Evolutionary conservation across 2,888 invertebrate species (phyloP).

Genomic region (Gymnoscelis rufifasciata): DNA sequence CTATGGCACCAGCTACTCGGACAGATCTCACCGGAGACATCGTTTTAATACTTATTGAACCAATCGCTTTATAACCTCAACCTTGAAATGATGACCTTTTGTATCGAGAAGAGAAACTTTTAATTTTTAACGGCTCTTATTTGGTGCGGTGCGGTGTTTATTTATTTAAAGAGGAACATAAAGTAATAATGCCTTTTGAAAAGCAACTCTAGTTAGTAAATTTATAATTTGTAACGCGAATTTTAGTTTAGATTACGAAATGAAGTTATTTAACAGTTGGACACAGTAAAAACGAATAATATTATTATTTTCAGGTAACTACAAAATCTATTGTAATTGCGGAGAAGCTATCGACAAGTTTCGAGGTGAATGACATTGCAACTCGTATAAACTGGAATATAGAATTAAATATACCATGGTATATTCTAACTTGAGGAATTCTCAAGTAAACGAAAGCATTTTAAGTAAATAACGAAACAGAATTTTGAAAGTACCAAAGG

Average conservation of each 20-base stretch:
- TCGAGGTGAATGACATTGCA: constrained; percentile 17
- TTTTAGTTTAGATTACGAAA: not conserved
- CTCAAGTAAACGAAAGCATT: too few relatives aligned
- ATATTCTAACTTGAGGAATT: too few relatives aligned
- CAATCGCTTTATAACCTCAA: constrained; percentile 44
- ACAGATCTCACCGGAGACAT: constrained; percentile 40
- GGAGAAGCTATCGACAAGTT: constrained; percentile 13
- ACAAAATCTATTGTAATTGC: constrained; percentile 1
- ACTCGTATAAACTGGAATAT: constrained; percentile 1
- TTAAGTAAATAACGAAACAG: too few relatives aligned
- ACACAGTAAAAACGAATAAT: not conserved
- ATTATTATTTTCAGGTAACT: not conserved
- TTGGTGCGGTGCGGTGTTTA: constrained; percentile 17
- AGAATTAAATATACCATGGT: not conserved
- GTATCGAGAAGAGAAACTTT: constrained; percentile 31
- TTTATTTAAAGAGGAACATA: constrained; percentile 4
- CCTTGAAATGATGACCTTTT: constrained; percentile 56
- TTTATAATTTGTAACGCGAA: too few relatives aligned
- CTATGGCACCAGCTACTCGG: constrained; percentile 33
- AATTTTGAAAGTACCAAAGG: too few relatives aligned
- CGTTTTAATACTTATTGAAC: constrained; percentile 42
- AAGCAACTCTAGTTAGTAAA: not conserved
- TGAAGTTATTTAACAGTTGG: not conserved
- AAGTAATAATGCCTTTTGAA: not conserved
- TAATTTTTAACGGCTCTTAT: constrained; percentile 17